Evolutionary conservation across 2,113 vertebrate species (phyloP).

Genomic region (Formicarius rufipectus): DNA sequence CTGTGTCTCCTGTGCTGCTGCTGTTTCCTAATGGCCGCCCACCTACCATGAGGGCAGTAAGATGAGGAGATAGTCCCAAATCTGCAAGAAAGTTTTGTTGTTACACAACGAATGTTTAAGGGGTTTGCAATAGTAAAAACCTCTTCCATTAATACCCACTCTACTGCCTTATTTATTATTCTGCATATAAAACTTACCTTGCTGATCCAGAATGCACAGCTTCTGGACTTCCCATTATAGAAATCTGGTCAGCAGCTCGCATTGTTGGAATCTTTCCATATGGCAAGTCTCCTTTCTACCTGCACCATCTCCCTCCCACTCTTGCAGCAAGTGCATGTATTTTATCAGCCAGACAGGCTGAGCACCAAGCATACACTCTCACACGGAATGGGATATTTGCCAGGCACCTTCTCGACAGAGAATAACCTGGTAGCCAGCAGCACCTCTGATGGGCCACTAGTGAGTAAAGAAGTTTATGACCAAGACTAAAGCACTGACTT

Average conservation of each 20-base stretch:
- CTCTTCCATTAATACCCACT: background rate
- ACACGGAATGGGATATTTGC: background rate
- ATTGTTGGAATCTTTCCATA: background rate
- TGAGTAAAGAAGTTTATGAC: background rate
- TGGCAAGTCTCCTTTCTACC: background rate
- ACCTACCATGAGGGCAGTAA: conserved; percentile 91
- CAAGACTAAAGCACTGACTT: background rate
- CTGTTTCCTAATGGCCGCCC: conserved; percentile 86
- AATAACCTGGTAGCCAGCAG: background rate
- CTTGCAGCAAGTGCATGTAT: background rate
- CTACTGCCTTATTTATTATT: background rate
- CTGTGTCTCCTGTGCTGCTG: conserved; percentile 96
- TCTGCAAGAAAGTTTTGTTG: conserved; percentile 76
- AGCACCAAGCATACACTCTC: background rate
- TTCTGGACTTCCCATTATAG: background rate
- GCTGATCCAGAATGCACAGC: background rate
- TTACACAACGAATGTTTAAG: background rate
- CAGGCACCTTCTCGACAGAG: background rate
- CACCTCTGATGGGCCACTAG: background rate
- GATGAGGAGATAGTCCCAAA: conserved; percentile 94
- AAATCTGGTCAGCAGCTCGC: background rate
- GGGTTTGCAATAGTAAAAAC: background rate
- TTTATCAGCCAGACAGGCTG: background rate
- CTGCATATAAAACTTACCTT: background rate
- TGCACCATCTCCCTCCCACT: background rate